A percentile compares a stretch with the other conserved stretches of the same genome.
These are phyloP conservation scores for Antennarius striatus DNA, from an alignment of 2,113 vertebrate species.

Conservation along the genomic window DNA sequence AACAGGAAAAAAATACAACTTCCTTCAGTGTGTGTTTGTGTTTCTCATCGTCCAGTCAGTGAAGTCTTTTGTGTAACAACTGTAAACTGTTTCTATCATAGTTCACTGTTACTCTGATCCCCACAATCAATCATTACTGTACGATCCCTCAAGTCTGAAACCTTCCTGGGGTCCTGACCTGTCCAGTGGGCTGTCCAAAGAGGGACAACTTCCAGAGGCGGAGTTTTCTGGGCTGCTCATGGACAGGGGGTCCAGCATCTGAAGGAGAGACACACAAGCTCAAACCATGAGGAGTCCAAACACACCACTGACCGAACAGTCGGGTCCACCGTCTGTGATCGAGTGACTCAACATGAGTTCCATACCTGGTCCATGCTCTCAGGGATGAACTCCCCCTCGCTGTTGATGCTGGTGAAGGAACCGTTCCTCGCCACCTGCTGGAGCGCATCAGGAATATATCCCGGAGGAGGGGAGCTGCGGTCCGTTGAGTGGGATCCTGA, in stretches of 20 bases:
- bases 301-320: no score
- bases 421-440: constrained; percentile 96
- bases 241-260: constrained; percentile 98
- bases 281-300: not conserved
- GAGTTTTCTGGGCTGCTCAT: constrained; percentile 99
- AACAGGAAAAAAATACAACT: constrained; percentile 10
- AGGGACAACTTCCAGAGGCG: constrained; percentile 97
- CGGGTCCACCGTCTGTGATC: no score
- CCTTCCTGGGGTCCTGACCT: constrained; percentile 78
- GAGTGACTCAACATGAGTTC: not conserved
- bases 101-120: no score
- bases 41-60: no score
- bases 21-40: no score
- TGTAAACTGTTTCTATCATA: no score
- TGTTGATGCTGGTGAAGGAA: constrained; percentile 99
- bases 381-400: constrained; percentile 98
- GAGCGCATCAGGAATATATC: constrained; percentile 96
- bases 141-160: no score
- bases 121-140: no score
- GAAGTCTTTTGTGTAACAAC: no score
- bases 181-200: constrained; percentile 97
- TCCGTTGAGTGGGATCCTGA: constrained; percentile 89
- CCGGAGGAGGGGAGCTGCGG: constrained; percentile 95
- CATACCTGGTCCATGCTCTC: constrained; percentile 98
- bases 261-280: constrained; percentile 9